Evolutionary conservation across 2,888 invertebrate species (phyloP), one percentile per base, ranked within the genome.

Genomic region (Eutolmus rufibarbis): DNA sequence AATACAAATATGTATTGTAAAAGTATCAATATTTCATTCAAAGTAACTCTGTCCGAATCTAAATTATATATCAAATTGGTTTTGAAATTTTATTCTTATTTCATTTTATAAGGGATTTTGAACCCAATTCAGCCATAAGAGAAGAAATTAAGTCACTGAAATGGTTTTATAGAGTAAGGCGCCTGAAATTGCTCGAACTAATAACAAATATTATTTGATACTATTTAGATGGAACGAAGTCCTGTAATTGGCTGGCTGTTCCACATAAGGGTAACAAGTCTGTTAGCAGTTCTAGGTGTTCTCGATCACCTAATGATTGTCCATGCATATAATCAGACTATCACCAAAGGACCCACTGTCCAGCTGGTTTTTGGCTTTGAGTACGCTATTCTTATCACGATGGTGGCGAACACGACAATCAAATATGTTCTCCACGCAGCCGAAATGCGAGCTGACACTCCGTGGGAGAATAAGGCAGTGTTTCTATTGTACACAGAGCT

Each of bases 331-430:
- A 96, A 97, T 91, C 97, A 97, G 88, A 99, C 99, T 4, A 93
- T 98, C 40, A 94, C 96, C 1, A 97, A 97, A 91, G 99, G 99
- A 74, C 98, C 99, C 7, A 98, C 98, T 0, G 99, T 99, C 1
- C 99, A 99, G 93, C 94, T 99, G 88, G 99, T 99, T 7, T 99
- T 99, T 94, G 99, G 99, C 85, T 99, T 99, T 93, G 99, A 99
- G 94, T 99, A 99, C 93, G 99, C 99, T 89, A 98, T 99, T 91
- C 94, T 99, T 84, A 94, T 99, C 87, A 98, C 98, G 5, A 97
- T 98, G 91, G 97, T 98, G 46, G 94, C 97, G 86, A 99, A 98
- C 93, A 98, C 98, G 88, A 94, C 96, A 81, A 97, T 99, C 89
- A 99, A 99, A 91, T 98, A 98, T 91, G 93, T 96, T 34, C 93